Evolutionary conservation across 2,888 invertebrate species (phyloP).

Genomic region (Poecilus cupreus): DNA sequence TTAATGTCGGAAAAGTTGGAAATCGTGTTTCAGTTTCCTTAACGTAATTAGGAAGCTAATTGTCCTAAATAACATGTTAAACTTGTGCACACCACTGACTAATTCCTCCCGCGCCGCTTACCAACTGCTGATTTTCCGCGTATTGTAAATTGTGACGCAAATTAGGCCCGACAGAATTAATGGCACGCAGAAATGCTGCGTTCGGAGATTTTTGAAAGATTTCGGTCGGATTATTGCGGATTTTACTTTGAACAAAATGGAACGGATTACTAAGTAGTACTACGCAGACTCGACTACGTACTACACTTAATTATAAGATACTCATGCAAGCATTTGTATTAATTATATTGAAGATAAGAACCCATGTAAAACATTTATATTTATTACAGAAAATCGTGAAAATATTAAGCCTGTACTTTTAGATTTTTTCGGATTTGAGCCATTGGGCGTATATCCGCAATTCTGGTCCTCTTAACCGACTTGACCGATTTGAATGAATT

Average conservation of each 20-base stretch:
- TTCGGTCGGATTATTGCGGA: neutral
- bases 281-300: no score
- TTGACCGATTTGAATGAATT: no score
- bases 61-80: constrained; percentile 56
- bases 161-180: neutral
- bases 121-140: neutral
- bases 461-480: no score
- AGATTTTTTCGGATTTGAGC: no score
- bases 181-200: neutral
- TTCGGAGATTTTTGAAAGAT: neutral
- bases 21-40: constrained; percentile 57
- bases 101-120: neutral
- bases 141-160: constrained; percentile 8
- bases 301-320: no score
- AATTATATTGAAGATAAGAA: no score
- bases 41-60: constrained; percentile 57
- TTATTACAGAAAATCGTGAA: no score
- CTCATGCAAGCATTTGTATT: no score
- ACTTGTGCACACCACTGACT: constrained; percentile 34
- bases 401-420: no score
- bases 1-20: constrained; percentile 53
- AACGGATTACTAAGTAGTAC: no score
- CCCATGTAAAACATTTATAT: no score
- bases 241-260: neutral
- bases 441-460: no score